Percentiles rank a stretch among this genome's conserved stretches.
phyloP scores from a whole-genome alignment of 1,140 invertebrate genomes.

The Mizuhopecten yessoensis region DNA sequence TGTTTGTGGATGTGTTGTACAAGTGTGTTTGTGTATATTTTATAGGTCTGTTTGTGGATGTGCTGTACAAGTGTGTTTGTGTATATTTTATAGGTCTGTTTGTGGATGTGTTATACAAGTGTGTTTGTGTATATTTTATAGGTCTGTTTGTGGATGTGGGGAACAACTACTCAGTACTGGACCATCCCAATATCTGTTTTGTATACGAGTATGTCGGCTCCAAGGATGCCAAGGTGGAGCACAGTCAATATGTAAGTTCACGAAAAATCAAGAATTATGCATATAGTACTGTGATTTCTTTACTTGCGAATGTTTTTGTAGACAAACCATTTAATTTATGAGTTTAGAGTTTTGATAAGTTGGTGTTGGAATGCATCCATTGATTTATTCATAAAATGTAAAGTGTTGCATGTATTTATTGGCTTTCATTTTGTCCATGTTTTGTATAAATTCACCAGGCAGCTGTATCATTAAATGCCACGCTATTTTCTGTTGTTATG shows the following conservation, averaged over 20 bases:
- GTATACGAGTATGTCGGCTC: constrained; percentile 82
- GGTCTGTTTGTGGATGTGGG: constrained; percentile 83
- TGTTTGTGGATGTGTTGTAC: no score
- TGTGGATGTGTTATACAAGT: neutral
- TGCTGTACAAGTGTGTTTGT: neutral
- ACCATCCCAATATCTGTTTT: constrained; percentile 83
- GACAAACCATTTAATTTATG: neutral
- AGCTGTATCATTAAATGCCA: no score
- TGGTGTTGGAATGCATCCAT: neutral
- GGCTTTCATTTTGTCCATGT: no score
- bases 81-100: no score
- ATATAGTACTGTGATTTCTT: neutral
- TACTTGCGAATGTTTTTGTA: constrained; percentile 8
- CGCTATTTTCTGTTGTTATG: no score
- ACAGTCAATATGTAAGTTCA: constrained; percentile 78
- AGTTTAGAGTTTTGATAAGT: neutral
- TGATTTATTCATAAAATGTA: neutral
- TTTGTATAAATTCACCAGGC: no score
- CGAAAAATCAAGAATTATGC: neutral
- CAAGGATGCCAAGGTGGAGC: constrained; percentile 78
- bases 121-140: constrained; percentile 64
- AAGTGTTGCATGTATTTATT: no score
- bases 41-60: neutral
- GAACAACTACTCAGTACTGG: constrained; percentile 83
- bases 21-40: no score